phyloP scores from a whole-genome alignment of 2,888 invertebrate species.

The Sycophila texana region DNA sequence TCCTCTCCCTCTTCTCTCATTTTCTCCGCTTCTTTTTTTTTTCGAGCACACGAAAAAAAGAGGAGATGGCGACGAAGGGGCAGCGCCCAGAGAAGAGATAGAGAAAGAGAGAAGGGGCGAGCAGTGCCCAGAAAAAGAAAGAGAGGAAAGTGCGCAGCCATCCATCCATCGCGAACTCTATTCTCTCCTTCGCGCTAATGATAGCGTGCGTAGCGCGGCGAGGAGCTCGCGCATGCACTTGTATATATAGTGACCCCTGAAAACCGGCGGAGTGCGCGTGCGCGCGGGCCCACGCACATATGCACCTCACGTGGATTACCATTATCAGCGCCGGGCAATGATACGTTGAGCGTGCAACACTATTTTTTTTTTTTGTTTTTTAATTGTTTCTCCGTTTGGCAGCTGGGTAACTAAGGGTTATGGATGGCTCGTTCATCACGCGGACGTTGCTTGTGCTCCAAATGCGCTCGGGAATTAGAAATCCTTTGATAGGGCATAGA shows the following conservation, averaged over 20 bases:
- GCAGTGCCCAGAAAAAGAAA: conserved; percentile 18
- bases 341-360: conserved; percentile 11
- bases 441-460: conserved; percentile 2
- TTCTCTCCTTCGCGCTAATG: conserved; percentile 65
- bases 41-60: background rate
- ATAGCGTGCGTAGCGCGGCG: conserved; percentile 67
- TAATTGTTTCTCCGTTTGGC: conserved; percentile 28
- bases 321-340: conserved; percentile 54
- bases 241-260: conserved; percentile 12
- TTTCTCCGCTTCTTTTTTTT: conserved; percentile 33
- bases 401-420: conserved; percentile 37
- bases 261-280: conserved; percentile 3
- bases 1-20: conserved; percentile 33
- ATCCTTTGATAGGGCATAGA: too few relatives aligned
- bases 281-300: background rate
- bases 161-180: conserved; percentile 68
- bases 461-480: background rate
- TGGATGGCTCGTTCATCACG: conserved; percentile 36
- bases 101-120: background rate
- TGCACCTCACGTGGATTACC: conserved; percentile 37
- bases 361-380: background rate
- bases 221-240: background rate
- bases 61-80: background rate
- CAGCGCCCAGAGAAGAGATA: background rate
- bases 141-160: conserved; percentile 55